Evolutionary conservation across 2,113 vertebrate species (phyloP), one percentile per base, ranked within the genome.

Genomic region (Hemiprocne comata): DNA sequence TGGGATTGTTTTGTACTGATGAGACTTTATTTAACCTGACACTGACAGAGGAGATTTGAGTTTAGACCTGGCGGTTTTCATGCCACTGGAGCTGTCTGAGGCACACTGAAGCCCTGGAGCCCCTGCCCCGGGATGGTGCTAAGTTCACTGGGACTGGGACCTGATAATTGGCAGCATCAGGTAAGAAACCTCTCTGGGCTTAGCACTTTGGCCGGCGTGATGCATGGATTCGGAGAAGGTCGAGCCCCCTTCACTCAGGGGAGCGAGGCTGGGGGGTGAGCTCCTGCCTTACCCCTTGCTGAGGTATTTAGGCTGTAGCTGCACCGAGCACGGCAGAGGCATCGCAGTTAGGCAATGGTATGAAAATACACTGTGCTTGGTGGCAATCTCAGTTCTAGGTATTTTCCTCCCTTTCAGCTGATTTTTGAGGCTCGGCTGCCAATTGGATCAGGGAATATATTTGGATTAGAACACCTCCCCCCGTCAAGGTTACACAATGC

Each of bases 171-270:
- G 40, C 77, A 93, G 69, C 48, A 73, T 25, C 54, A 72, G 42
- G 70, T 54, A 26, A 62, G 86, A 88, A 90, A 62, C 18, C 9
- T 67, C n/a, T 15, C 16, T 1, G 16, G 57, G 29, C 21, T 74
- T 25, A 51, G 58, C 11, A 4, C 29, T 73, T 53, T 14, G 7
- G 40, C 29, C 0, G 2, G 40, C 1, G 0, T 11, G 55, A 34
- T 14, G 8, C 4, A 10, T 4, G 6, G 65, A 44, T 50, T 31
- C 4, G 3, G 53, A 44, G 31, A 58, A 67, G 36, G 28, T 1
- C 1, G 7, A 38, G 28, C 17, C 34, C 12, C 40, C 70, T 28
- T 17, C 42, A 8, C 40, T 1, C 6, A 5, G 31, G 34, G 34
- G 14, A 50, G n/a, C 1, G 0, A 36, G 36, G 54, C 64, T 72